Base-by-base conservation (phyloP, 2,888 invertebrate species). In the Melinaea marsaeus region DNA sequence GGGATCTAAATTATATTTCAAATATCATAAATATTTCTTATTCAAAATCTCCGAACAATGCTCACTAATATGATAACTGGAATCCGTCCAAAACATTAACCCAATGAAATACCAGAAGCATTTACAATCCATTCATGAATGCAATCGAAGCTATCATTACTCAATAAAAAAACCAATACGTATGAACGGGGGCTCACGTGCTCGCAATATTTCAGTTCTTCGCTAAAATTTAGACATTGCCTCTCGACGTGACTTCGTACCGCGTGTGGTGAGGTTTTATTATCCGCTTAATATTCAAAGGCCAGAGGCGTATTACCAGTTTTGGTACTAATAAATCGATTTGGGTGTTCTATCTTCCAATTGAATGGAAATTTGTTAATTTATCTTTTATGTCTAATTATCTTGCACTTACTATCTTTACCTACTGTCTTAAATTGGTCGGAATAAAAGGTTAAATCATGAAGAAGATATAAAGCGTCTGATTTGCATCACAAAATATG, bases 151-250 rank as follows among this genome's bases (percentile, higher is more conserved):
- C 51, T 59, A 69, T 67, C 63, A 67, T 67, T 67, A 65, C 63
- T 60, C 63, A 60, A 67, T 64, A 68, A 72, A 75, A 78, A 76
- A 71, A 66, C 71, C 70, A 75, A 78, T 79, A 79, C 79, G 75
- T 74, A 70, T 69, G 66, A 68, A 70, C 66, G 59, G 42, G 33
- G 68, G 72, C 59, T 71, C 85, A 84, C 85, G 84, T 79, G 58
- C 57, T 0, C n/a, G 56, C 78, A 73, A 79, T 85, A 80, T 80
- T 75, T 85, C 80, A 79, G 79, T 75, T 80, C 82, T 83, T 75
- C 79, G 81, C 81, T 80, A 78, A 81, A 81, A 83, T 83, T 84
- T 79, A 79, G 80, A 83, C 80, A 78, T 83, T 82, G 78, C 78
- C 76, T 42, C 70, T 37, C 69, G 64, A 83, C 84, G 84, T 84